phyloP scores from a whole-genome alignment of 2,797 vertebrate genomes.

The Sebastes steindachneri region DNA sequence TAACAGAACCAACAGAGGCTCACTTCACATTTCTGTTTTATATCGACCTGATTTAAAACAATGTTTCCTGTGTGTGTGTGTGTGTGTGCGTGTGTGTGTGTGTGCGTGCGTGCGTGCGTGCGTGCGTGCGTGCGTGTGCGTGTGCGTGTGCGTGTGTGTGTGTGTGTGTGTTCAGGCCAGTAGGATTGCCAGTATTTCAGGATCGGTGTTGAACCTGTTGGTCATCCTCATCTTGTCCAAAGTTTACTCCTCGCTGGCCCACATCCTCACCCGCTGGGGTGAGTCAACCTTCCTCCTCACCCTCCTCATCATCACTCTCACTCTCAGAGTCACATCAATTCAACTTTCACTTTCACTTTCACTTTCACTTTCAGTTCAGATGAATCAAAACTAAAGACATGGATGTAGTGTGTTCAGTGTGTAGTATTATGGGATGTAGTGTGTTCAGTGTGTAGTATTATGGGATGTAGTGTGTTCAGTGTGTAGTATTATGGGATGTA shows the following conservation, averaged over 20 bases:
- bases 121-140: too few relatives aligned
- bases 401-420: too few relatives aligned
- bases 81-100: slow-evolving; percentile 22
- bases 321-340: too few relatives aligned
- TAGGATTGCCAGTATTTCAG: slow-evolving; percentile 82
- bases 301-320: not conserved
- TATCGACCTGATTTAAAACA: not conserved
- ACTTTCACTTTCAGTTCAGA: too few relatives aligned
- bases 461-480: too few relatives aligned
- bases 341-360: too few relatives aligned
- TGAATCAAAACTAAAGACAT: too few relatives aligned
- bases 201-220: slow-evolving; percentile 85
- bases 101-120: not conserved
- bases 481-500: too few relatives aligned
- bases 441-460: too few relatives aligned
- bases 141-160: not conserved
- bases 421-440: too few relatives aligned
- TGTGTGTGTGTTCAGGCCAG: slow-evolving; percentile 74
- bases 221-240: slow-evolving; percentile 85
- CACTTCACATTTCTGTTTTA: not conserved
- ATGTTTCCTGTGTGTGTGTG: not conserved
- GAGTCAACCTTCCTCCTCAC: slow-evolving; percentile 59
- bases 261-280: slow-evolving; percentile 88
- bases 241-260: slow-evolving; percentile 81
- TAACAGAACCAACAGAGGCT: not conserved